A percentile compares a stretch with the other conserved stretches of the same genome.
These are phyloP conservation scores for Sebastes schlegelii DNA, from an alignment of 2,113 vertebrate species.

Conservation along the genomic window DNA sequence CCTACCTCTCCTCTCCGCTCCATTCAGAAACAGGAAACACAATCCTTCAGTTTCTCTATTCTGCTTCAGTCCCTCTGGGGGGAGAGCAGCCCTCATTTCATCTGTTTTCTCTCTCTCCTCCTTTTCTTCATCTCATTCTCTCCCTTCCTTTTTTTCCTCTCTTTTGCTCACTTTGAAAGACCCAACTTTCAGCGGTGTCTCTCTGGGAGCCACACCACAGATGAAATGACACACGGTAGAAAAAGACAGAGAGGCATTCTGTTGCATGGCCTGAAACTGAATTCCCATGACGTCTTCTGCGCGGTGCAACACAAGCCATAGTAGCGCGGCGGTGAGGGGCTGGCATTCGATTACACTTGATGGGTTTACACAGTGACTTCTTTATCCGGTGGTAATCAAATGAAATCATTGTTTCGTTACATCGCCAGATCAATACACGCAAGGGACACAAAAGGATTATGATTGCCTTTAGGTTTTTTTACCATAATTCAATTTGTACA, in stretches of 20 bases:
- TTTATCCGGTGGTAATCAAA: slow-evolving; percentile 74
- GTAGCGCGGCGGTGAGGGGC: slow-evolving; percentile 44
- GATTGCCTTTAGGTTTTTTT: slow-evolving; percentile 9
- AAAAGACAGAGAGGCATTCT: slow-evolving; percentile 76
- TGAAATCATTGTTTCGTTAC: slow-evolving; percentile 71
- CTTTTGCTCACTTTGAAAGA: slow-evolving; percentile 73
- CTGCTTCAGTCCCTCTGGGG: slow-evolving; percentile 72
- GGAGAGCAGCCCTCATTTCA: slow-evolving; percentile 71
- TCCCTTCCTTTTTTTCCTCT: slow-evolving; percentile 2
- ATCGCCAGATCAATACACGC: slow-evolving; percentile 30
- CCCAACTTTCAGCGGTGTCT: slow-evolving; percentile 68
- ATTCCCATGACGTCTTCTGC: slow-evolving; percentile 81
- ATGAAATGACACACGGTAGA: slow-evolving; percentile 79
- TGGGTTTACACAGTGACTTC: slow-evolving; percentile 75
- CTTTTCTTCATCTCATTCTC: slow-evolving; percentile 63
- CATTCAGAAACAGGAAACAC: slow-evolving; percentile 83
- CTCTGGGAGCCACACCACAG: slow-evolving; percentile 69
- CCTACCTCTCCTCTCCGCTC: slow-evolving; percentile 59
- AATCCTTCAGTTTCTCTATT: slow-evolving; percentile 80
- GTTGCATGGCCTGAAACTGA: slow-evolving; percentile 79
- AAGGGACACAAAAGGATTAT: slow-evolving; percentile 5
- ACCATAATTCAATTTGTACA: not conserved
- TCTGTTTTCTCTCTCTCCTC: slow-evolving; percentile 61
- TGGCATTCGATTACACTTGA: slow-evolving; percentile 72
- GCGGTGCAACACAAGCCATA: slow-evolving; percentile 66